Percentiles rank a stretch among this genome's conserved stretches.
Evolutionary conservation across 2,888 invertebrate species (phyloP).

Genomic region (Lamellibrachia columna): DNA sequence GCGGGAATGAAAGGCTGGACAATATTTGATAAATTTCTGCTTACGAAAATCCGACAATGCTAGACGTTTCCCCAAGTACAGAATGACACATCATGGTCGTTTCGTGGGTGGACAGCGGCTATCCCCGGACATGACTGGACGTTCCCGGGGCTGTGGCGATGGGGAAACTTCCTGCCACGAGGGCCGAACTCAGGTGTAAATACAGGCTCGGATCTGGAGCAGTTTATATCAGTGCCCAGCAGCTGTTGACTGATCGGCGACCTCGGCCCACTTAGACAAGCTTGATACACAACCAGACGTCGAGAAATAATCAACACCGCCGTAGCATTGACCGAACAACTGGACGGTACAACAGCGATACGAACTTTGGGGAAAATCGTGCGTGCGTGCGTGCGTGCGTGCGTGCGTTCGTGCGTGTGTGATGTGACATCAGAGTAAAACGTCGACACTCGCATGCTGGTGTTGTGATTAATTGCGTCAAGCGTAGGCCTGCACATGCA

Average conservation of each 20-base stretch:
- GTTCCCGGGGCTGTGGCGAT: background rate
- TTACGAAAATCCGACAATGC: background rate
- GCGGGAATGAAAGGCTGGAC: background rate
- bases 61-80: background rate
- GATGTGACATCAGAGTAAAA: background rate
- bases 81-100: background rate
- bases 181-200: background rate
- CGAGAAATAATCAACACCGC: background rate
- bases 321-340: background rate
- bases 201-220: background rate
- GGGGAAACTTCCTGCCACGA: background rate
- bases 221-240: background rate
- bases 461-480: background rate
- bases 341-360: background rate
- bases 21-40: background rate
- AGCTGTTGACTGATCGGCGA: background rate
- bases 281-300: background rate
- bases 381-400: background rate
- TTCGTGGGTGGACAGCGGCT: background rate
- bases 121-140: background rate
- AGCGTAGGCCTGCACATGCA: too few relatives aligned
- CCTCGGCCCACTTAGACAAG: background rate
- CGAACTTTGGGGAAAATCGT: background rate
- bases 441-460: background rate
- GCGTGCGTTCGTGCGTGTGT: background rate